Base-by-base conservation (phyloP, 23 tunicate species). In the Halocynthia roretzi region DNA sequence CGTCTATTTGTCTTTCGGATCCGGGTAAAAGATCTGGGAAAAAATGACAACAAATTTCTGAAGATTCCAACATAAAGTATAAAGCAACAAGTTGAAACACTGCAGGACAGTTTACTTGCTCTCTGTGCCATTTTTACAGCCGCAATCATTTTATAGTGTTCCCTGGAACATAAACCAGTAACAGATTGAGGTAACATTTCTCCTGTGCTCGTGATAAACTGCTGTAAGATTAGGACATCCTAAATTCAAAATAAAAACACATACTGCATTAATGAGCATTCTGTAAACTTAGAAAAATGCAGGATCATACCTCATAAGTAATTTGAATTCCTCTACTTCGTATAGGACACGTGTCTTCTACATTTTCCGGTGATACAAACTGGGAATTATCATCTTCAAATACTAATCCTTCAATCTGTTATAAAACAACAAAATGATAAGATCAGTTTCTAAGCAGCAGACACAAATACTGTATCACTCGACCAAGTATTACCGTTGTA, bases 71-170 rank as follows among this genome's bases (percentile, higher is more conserved):
- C 64, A 15, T 17, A 15, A 15, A 60, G 64, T 60, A 15, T 17
- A 60, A 15, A 15, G 17, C 64, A 15, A 15, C 64, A 60, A 15
- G 17, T 15, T 17, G 17, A 15, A 15, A 60, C 17, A 15, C 2
- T 15, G 64, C 64, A 60, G 17, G n/a, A 15, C 4, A 15, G n/a
- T 80, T 82, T 56, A 87, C 94, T 80, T 52, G 91, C 92, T 82
- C 98, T 72, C 51, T 92, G 98, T 40, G 98, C 98, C 92, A 86
- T 86, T 80, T 82, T 82, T 12, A 92, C 81, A 50, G 87, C 83
- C 5, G 83, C 44, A 51, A 74, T 76, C 7, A 92, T 83, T 86
- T 92, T 92, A 67, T 19, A 81, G 51, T 80, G 88, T 68, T 92
- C 92, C 6, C 64, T 80, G 52, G 56, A 15, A 51, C 84, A 86